These are phyloP conservation scores for Ceratina japonica DNA, from an alignment of 1,140 invertebrate species.

Conservation along the genomic window DNA sequence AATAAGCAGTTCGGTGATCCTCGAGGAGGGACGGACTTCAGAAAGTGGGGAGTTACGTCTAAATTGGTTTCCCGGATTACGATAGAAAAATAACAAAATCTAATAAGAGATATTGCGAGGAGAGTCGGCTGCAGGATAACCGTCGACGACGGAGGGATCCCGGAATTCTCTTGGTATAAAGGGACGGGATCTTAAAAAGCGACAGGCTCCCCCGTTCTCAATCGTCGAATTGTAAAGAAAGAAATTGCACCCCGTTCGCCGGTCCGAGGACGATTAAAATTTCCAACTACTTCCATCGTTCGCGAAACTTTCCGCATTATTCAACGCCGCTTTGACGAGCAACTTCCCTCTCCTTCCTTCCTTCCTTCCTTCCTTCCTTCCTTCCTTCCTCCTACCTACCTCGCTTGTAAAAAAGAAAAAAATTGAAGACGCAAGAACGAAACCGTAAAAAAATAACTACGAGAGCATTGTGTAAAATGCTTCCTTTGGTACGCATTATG, in stretches of 20 bases:
- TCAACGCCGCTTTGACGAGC: slow-evolving; percentile 26
- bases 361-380: neutral
- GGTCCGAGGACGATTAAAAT: slow-evolving; percentile 35
- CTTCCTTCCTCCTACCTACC: too few relatives aligned
- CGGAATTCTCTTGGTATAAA: neutral
- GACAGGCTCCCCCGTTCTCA: slow-evolving; percentile 1
- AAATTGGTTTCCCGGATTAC: neutral
- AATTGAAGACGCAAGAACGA: slow-evolving; percentile 16
- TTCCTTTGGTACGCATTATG: slow-evolving; percentile 31
- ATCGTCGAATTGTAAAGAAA: slow-evolving; percentile 23
- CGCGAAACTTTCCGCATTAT: slow-evolving; percentile 34
- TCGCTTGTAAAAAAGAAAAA: slow-evolving; percentile 1
- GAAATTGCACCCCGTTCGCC: slow-evolving; percentile 23
- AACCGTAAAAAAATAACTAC: neutral
- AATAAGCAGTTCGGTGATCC: too few relatives aligned
- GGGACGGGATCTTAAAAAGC: neutral
- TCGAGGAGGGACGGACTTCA: too few relatives aligned
- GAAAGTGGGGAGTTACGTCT: neutral
- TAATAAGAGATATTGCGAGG: neutral
- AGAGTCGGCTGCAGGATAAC: neutral
- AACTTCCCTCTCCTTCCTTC: neutral
- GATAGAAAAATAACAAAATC: neutral
- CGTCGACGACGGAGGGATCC: neutral
- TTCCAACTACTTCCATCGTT: slow-evolving; percentile 25
- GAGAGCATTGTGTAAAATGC: slow-evolving; percentile 22